Evolutionary conservation across 2,888 invertebrate species (phyloP).

Genomic region (Chorisops tibialis): DNA sequence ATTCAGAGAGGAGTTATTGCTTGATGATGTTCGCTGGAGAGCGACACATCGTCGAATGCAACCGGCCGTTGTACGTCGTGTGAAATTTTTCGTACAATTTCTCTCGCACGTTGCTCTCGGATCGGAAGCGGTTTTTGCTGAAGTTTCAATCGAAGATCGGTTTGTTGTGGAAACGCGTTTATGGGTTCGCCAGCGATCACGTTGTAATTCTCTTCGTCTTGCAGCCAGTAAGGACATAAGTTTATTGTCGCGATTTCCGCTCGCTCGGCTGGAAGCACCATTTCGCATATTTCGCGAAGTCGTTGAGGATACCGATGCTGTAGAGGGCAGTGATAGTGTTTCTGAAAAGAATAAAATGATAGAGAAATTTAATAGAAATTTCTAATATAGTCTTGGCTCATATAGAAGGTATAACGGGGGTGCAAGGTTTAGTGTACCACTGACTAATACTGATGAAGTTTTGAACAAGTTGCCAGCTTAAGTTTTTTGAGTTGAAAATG

Average conservation of each 20-base stretch:
- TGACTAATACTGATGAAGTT: no score
- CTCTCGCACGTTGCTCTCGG: constrained; percentile 47
- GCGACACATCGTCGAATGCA: constrained; percentile 50
- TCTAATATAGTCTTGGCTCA: not conserved
- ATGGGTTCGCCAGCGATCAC: constrained; percentile 56
- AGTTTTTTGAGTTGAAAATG: no score
- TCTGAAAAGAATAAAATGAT: not conserved
- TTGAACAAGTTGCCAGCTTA: no score
- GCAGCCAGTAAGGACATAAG: constrained; percentile 61
- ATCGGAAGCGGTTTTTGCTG: constrained; percentile 45
- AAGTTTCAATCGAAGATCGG: constrained; percentile 43
- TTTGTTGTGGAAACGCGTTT: constrained; percentile 39
- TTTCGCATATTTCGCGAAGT: constrained; percentile 42
- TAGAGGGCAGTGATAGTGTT: not conserved
- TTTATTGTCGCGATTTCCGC: constrained; percentile 56
- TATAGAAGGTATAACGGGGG: not conserved
- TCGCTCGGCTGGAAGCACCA: constrained; percentile 38
- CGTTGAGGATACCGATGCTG: constrained; percentile 28
- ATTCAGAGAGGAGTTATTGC: constrained; percentile 37
- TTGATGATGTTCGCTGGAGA: constrained; percentile 40
- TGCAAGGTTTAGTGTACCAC: no score
- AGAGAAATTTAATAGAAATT: not conserved
- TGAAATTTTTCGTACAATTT: constrained; percentile 52
- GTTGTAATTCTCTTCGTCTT: constrained; percentile 59
- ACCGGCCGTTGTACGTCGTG: constrained; percentile 49